These are phyloP conservation scores for Riptortus pedestris DNA, from an alignment of 1,140 invertebrate genomes.

Conservation along the genomic window DNA sequence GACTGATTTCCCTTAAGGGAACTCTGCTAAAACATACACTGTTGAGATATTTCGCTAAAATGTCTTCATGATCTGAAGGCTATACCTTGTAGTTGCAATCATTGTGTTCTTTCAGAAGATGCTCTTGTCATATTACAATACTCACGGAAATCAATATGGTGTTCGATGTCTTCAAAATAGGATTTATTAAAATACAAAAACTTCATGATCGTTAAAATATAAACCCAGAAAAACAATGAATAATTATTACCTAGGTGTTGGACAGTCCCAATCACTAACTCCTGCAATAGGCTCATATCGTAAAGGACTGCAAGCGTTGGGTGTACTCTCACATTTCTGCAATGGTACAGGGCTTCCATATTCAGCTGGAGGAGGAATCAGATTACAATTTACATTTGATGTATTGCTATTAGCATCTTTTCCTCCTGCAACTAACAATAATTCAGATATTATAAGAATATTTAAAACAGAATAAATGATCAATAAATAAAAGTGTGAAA, in stretches of 20 bases:
- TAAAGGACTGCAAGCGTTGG: constrained; percentile 27
- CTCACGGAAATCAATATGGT: too few species aligned
- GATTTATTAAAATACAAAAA: too few species aligned
- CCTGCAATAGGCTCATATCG: constrained; percentile 43
- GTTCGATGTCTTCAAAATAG: too few species aligned
- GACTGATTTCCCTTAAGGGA: too few species aligned
- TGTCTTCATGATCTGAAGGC: too few species aligned
- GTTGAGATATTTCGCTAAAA: too few species aligned
- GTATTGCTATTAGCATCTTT: constrained; percentile 30
- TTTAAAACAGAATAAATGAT: neutral
- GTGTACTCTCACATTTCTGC: constrained; percentile 40
- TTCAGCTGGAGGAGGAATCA: constrained; percentile 27
- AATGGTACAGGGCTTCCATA: constrained; percentile 32
- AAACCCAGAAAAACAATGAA: too few species aligned
- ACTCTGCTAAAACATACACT: too few species aligned
- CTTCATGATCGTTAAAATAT: too few species aligned
- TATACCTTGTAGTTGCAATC: too few species aligned
- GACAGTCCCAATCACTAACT: constrained; percentile 48
- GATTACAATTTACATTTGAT: constrained; percentile 28
- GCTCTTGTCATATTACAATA: too few species aligned
- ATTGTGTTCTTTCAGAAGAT: too few species aligned
- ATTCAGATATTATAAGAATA: neutral
- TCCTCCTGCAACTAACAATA: constrained; percentile 6
- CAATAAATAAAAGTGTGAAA: neutral
- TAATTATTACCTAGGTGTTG: neutral